Conservation (phyloP, 2,113 vertebrate species). For the Hemibates koningsi region DNA sequence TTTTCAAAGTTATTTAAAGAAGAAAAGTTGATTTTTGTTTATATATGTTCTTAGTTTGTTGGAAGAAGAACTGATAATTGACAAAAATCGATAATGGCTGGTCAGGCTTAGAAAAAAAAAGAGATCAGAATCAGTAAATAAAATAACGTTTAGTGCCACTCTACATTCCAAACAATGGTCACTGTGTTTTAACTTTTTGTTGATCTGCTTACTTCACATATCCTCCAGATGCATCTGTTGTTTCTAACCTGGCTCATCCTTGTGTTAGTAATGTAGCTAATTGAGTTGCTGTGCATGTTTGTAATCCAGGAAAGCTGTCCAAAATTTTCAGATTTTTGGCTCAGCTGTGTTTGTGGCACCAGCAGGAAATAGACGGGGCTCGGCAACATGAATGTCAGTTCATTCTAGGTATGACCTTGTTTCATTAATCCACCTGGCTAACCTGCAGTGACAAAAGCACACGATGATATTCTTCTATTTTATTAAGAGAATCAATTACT, state of each 20-base stretch:
- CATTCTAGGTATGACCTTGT: neutral
- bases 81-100: rapidly evolving
- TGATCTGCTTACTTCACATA: neutral
- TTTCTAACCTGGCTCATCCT: neutral
- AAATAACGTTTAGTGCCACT: neutral
- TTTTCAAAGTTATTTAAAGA: neutral
- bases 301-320: neutral
- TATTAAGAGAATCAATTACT: neutral
- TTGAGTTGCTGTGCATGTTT: neutral
- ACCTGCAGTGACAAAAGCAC: neutral
- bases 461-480: neutral
- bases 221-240: neutral
- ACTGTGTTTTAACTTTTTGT: neutral
- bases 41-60: neutral
- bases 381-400: neutral
- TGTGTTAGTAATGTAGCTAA: neutral
- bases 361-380: neutral
- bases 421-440: neutral
- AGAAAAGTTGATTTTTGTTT: neutral
- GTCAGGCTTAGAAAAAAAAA: neutral
- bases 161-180: neutral
- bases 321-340: neutral
- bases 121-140: neutral
- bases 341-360: neutral
- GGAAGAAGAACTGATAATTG: neutral